These are phyloP conservation scores for Apistogramma diplotaenia DNA, from an alignment of 2,113 vertebrate species.

Conservation along the genomic window DNA sequence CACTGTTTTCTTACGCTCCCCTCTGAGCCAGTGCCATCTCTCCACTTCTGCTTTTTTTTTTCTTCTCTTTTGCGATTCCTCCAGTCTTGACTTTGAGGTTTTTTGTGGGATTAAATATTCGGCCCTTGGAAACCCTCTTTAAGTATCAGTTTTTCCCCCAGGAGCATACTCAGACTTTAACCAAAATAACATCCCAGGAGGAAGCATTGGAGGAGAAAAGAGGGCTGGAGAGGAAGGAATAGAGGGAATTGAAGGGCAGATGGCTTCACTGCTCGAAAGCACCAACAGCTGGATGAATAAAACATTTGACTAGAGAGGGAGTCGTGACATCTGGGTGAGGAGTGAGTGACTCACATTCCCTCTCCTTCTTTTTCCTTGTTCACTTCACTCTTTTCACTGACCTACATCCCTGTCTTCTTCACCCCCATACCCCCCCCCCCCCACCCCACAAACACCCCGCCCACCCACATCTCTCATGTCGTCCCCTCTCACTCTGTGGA, in stretches of 20 bases:
- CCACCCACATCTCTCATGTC: too few species aligned
- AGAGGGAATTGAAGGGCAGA: constrained; percentile 36
- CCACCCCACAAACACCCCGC: too few species aligned
- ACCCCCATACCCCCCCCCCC: not conserved
- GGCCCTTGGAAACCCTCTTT: not conserved
- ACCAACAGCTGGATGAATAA: constrained; percentile 65
- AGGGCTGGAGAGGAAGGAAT: not conserved
- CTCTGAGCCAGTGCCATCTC: constrained; percentile 11
- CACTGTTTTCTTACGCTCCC: not conserved
- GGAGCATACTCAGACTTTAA: constrained; percentile 1
- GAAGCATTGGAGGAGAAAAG: constrained; percentile 11
- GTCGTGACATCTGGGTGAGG: constrained; percentile 50
- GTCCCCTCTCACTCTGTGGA: not conserved
- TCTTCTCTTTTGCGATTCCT: constrained; percentile 1
- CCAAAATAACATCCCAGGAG: not conserved
- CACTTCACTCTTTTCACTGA: not conserved
- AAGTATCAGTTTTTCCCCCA: not conserved
- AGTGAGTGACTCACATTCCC: constrained; percentile 26
- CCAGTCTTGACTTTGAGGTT: constrained; percentile 15
- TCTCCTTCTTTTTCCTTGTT: not conserved
- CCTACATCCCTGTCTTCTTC: not conserved
- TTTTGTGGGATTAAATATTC: constrained; percentile 38
- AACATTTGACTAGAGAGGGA: constrained; percentile 55
- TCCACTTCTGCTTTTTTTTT: not conserved
- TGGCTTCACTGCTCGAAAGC: constrained; percentile 35